phyloP scores from a whole-genome alignment of 92 coral and sea anemone species.

The Heteractis magnifica region DNA sequence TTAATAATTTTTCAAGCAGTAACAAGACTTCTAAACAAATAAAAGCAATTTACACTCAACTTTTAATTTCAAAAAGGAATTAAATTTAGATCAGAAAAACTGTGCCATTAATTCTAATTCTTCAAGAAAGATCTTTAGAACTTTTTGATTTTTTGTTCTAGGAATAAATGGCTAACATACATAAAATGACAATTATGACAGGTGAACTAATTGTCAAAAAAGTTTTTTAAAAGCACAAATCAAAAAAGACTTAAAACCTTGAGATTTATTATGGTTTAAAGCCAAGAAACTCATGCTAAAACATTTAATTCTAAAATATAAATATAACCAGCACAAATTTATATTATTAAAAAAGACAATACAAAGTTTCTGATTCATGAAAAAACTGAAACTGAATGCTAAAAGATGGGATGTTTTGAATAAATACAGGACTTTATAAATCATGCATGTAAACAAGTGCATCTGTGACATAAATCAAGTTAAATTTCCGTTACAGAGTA shows the following conservation, averaged over 20 bases:
- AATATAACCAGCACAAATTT: background rate
- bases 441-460: background rate
- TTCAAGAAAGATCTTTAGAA: background rate
- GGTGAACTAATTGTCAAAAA: background rate
- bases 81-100: background rate
- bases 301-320: background rate
- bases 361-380: background rate
- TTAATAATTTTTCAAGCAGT: background rate
- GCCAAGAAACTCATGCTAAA: background rate
- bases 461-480: background rate
- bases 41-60: background rate
- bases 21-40: background rate
- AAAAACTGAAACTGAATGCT: background rate
- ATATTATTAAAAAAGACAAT: background rate
- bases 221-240: background rate
- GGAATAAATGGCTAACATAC: background rate
- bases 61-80: background rate
- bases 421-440: background rate
- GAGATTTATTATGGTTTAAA: background rate
- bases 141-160: background rate
- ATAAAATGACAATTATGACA: background rate
- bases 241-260: background rate
- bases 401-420: background rate
- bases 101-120: background rate
- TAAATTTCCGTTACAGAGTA: conserved; percentile 1